These are phyloP conservation scores for Sebastes aleutianus DNA, from an alignment of 2,797 vertebrate genomes.

Conservation along the genomic window DNA sequence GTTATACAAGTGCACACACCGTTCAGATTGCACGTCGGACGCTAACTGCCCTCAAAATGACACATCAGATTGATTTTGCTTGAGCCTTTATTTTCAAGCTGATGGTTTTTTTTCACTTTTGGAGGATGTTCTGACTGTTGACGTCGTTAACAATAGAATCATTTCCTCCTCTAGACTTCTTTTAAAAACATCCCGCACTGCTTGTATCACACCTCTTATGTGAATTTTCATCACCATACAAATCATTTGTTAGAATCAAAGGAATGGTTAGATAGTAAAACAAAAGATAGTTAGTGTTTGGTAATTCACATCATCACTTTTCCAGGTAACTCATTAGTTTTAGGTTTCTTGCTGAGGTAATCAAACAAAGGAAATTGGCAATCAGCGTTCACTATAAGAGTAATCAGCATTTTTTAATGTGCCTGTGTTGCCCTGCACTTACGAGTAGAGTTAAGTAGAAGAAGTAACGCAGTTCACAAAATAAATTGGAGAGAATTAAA, in stretches of 20 bases:
- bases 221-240: not conserved
- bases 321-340: constrained; percentile 56
- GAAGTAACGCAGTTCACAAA: constrained; percentile 4
- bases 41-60: constrained; percentile 61
- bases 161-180: not conserved
- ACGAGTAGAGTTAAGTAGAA: not conserved
- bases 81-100: not conserved
- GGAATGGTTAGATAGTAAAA: not conserved
- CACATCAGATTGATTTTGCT: constrained; percentile 56
- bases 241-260: not conserved
- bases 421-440: constrained; percentile 6
- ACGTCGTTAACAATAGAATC: not conserved
- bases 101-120: not conserved
- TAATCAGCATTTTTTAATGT: constrained; percentile 52
- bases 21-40: constrained; percentile 58
- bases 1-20: constrained; percentile 73
- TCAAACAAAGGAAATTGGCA: constrained; percentile 67
- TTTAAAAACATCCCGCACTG: not conserved
- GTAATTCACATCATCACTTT: not conserved
- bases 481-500: not conserved
- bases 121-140: not conserved
- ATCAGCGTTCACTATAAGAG: constrained; percentile 49
- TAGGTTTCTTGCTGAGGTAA: constrained; percentile 64
- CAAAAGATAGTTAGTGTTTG: not conserved
- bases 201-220: not conserved